phyloP scores from a whole-genome alignment of 2,888 invertebrate species.

The Hesperia comma region DNA sequence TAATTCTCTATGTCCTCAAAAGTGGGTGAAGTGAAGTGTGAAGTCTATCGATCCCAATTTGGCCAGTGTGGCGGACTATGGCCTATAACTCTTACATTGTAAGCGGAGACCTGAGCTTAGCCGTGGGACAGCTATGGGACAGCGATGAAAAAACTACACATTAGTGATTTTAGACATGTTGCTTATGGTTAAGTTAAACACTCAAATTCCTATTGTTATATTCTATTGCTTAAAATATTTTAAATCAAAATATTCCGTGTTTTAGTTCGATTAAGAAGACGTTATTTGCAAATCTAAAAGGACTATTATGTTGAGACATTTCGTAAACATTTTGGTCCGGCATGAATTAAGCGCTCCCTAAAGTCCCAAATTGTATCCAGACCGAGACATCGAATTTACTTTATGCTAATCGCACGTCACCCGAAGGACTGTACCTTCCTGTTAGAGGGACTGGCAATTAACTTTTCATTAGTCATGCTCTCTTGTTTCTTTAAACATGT shows the following conservation, averaged over 20 bases:
- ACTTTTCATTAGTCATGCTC: constrained; percentile 35
- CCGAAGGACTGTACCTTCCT: constrained; percentile 62
- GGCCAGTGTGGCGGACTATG: no score
- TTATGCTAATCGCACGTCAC: constrained; percentile 75
- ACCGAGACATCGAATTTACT: constrained; percentile 71
- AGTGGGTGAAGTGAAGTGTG: no score
- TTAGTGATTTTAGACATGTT: no score
- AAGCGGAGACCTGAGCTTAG: no score
- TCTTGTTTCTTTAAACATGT: constrained; percentile 26
- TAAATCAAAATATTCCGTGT: not conserved
- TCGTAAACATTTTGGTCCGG: constrained; percentile 58
- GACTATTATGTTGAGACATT: constrained; percentile 44
- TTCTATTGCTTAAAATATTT: not conserved
- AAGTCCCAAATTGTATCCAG: constrained; percentile 54
- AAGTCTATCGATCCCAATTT: no score
- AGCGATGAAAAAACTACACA: no score
- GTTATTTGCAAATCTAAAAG: not conserved
- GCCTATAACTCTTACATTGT: no score
- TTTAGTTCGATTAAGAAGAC: not conserved
- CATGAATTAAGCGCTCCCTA: constrained; percentile 60
- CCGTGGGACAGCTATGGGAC: no score
- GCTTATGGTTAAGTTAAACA: no score
- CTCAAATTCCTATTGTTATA: no score
- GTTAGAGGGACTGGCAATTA: constrained; percentile 28
- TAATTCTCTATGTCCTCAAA: no score